These are phyloP conservation scores for Portevinia maculata DNA, from an alignment of 2,888 invertebrate species.

Conservation along the genomic window DNA sequence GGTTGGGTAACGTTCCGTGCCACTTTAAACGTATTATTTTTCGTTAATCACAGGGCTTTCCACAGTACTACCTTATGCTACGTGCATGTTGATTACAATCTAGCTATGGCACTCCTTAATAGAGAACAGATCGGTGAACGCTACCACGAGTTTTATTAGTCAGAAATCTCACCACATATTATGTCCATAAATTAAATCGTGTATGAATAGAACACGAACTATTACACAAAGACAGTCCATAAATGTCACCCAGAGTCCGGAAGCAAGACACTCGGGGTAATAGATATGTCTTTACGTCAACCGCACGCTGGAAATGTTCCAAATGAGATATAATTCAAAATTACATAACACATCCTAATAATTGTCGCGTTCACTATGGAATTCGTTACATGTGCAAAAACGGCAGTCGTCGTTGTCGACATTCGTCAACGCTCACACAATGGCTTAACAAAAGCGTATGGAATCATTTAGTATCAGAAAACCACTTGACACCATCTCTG, in stretches of 20 bases:
- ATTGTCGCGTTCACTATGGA: conserved; percentile 48
- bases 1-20: no score
- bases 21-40: no score
- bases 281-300: neutral
- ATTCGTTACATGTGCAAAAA: conserved; percentile 23
- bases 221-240: no score
- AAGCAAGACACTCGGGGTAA: neutral
- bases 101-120: no score
- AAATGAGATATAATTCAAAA: conserved; percentile 46
- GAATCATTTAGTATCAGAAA: conserved; percentile 61
- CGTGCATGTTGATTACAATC: no score
- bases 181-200: no score
- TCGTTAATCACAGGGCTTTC: no score
- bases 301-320: conserved; percentile 15
- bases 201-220: no score
- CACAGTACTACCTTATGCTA: no score
- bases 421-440: conserved; percentile 40
- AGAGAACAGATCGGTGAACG: no score
- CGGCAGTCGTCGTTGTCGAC: conserved; percentile 9
- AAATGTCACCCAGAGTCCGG: neutral
- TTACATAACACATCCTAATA: conserved; percentile 43
- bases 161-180: no score
- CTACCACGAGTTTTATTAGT: no score
- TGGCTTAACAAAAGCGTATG: conserved; percentile 67
- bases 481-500: conserved; percentile 70